Conservation (phyloP, 35 echinoderm and acorn worm genomes). For the Heliocidaris erythrogramma region DNA sequence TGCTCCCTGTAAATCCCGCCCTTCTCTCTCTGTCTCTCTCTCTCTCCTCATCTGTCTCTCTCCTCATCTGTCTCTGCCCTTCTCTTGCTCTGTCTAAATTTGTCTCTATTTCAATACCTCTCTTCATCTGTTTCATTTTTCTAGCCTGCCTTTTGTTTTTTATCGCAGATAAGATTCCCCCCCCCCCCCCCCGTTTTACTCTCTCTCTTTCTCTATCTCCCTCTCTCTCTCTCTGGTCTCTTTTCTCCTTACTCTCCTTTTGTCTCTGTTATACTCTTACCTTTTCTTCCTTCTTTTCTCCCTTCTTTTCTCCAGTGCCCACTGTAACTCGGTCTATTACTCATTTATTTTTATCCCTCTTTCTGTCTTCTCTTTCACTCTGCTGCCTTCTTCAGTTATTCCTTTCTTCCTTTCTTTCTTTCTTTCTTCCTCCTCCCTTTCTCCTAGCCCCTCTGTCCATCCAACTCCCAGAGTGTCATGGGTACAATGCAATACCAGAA, state of each 20-base stretch:
- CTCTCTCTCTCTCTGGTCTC: not conserved
- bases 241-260: not conserved
- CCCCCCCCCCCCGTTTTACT: too few relatives aligned
- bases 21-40: not conserved
- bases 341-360: too few relatives aligned
- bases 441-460: not conserved
- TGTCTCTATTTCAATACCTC: not conserved
- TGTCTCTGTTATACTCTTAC: too few relatives aligned
- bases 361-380: not conserved
- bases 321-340: too few relatives aligned
- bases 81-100: not conserved
- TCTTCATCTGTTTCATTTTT: not conserved
- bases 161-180: too few relatives aligned
- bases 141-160: too few relatives aligned
- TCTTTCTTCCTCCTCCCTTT: not conserved
- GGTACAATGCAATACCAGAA: not conserved
- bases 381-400: not conserved
- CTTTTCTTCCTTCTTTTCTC: too few relatives aligned
- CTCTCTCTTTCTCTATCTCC: not conserved
- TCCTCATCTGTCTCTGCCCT: too few relatives aligned
- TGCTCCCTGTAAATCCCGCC: not conserved
- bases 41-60: not conserved
- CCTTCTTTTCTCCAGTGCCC: too few relatives aligned
- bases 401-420: not conserved
- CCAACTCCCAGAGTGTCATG: not conserved